Base-by-base conservation (phyloP, 2,888 invertebrate species). In the Drosophila buzzatii region DNA sequence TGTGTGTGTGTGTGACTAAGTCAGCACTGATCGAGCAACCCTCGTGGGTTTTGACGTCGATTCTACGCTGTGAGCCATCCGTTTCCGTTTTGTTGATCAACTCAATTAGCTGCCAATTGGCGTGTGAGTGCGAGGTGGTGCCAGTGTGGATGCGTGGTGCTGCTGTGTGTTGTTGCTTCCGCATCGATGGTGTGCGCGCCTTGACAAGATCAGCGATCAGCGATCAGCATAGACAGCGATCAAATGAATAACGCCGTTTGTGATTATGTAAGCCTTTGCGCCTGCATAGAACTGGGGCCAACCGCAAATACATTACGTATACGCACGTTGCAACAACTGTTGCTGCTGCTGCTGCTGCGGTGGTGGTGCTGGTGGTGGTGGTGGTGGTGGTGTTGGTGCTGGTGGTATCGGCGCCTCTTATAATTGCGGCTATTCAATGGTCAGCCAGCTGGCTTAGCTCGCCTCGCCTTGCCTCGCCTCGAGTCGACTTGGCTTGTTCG, bases 301-400 rank as follows among this genome's bases (percentile, higher is more conserved):
- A 53, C 62, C 60, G 64, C 55, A 18, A 62, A 70, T 72, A 82
- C 76, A 88, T 85, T 90, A 85, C 90, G 90, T 85, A 88, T 88
- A 85, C 84, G 89, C 84, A 90, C 76, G 39, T 89, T 90, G 88
- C 90, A 73, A 66, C 73, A 66, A 70, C 63, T 70, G 65, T 39
- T 45, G 76, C 66, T 70, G 65, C 42, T 45, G 14, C 14, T n/a
- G n/a, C n/a, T 37, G 35, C 14, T 37, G 37, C 37, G 16, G 14
- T 16, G 16, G 33, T 39, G 52, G 35, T 47, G 58, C 55, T 35
- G 44, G 27, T 14, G 44, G 20, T 14, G 39, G 16, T 16, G 16
- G 39, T 45, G 53, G 27, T 47, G 53, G 58, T 37, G 41, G 20
- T n/a, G 41, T n/a, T 44, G 55, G 41, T 52, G 55, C 14, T 57